Percentiles rank a stretch among this genome's conserved stretches.
Conservation (phyloP, 2,888 invertebrate species). For the Lochmaea crataegi region DNA sequence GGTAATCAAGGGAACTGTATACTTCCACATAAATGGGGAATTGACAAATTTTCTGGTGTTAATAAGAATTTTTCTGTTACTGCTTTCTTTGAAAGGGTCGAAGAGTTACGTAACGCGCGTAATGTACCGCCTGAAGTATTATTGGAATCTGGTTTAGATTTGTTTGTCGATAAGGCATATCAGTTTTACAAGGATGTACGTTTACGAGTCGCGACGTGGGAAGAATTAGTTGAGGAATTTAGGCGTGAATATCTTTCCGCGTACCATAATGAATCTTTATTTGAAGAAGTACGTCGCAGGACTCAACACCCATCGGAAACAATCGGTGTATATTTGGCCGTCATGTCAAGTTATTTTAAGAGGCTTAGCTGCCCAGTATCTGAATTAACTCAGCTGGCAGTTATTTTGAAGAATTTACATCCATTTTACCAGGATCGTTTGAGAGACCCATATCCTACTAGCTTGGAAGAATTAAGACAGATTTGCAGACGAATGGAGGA, state of each 20-base stretch:
- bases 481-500: neutral
- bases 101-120: too few species aligned
- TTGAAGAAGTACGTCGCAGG: too few species aligned
- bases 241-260: neutral
- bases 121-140: neutral
- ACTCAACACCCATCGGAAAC: too few species aligned
- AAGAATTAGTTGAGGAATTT: neutral
- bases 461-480: neutral
- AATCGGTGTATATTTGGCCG: too few species aligned
- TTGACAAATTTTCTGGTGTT: too few species aligned
- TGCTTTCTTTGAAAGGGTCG: too few species aligned
- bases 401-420: neutral
- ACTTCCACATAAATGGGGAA: too few species aligned
- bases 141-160: neutral
- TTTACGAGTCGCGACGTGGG: neutral
- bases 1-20: too few species aligned
- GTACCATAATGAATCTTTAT: too few species aligned
- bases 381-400: neutral
- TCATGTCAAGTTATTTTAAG: slow-evolving; percentile 2
- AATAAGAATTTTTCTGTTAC: too few species aligned
- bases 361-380: neutral
- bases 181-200: slow-evolving; percentile 9
- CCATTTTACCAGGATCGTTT: neutral
- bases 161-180: neutral
- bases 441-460: too few species aligned